Conservation (phyloP, 1,140 invertebrate species). For the Zeugodacus cucurbitae region DNA sequence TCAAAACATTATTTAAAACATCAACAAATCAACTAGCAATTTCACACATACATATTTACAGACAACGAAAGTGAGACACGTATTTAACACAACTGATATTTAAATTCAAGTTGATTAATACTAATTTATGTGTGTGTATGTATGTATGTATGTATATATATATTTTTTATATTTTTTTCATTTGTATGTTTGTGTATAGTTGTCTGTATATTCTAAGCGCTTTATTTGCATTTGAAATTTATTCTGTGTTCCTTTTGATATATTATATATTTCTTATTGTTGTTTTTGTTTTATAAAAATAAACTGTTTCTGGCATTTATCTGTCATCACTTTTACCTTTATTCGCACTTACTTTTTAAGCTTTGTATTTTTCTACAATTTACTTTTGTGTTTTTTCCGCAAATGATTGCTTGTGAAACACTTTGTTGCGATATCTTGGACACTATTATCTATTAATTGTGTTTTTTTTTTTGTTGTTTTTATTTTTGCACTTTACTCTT, state of each 20-base stretch:
- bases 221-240: not conserved
- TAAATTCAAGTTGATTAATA: not conserved
- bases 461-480: not conserved
- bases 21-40: no score
- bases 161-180: no score
- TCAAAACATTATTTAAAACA: no score
- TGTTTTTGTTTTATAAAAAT: not conserved
- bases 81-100: not conserved
- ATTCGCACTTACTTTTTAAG: not conserved
- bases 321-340: not conserved
- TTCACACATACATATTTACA: no score
- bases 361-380: not conserved
- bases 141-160: not conserved
- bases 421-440: not conserved
- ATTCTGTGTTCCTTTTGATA: not conserved
- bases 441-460: not conserved
- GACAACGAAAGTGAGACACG: no score
- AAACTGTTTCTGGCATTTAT: not conserved
- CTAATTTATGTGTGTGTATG: not conserved
- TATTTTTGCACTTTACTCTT: not conserved
- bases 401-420: not conserved
- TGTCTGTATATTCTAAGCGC: not conserved
- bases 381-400: not conserved
- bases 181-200: not conserved
- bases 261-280: not conserved